phyloP scores from a whole-genome alignment of 2,113 vertebrate species.

The Eulemur macaco region DNA sequence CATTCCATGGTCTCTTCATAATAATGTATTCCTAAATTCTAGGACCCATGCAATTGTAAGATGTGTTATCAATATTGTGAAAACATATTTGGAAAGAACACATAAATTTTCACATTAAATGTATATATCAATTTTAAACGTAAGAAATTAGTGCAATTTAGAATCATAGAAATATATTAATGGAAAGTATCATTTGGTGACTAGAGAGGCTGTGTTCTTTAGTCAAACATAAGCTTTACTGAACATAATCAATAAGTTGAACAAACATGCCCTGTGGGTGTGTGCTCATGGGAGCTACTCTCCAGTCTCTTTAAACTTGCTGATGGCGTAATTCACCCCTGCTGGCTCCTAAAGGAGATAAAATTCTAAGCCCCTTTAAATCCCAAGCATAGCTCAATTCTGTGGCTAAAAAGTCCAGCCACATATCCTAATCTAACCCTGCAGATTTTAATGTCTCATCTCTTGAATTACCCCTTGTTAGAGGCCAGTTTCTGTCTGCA shows the following conservation, averaged over 20 bases:
- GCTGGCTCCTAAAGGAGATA: neutral
- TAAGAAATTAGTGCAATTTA: neutral
- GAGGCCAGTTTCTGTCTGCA: neutral
- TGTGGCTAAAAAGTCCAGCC: neutral
- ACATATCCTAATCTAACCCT: neutral
- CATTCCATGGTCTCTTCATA: neutral
- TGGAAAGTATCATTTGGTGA: neutral
- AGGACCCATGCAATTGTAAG: neutral
- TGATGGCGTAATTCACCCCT: neutral
- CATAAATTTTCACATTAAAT: neutral
- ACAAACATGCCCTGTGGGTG: neutral
- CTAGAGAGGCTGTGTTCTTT: neutral
- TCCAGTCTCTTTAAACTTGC: neutral
- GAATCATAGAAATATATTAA: neutral
- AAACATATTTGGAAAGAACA: constrained; percentile 15
- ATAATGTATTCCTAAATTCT: neutral
- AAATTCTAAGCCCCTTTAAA: neutral
- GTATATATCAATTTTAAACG: neutral
- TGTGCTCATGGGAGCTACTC: neutral
- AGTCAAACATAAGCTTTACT: neutral
- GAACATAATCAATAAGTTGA: neutral
- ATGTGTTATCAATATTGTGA: neutral
- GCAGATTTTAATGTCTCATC: neutral
- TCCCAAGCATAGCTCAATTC: neutral
- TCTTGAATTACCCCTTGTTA: neutral